Evolutionary conservation across 2,888 invertebrate species (phyloP), one percentile per base, ranked within the genome.

Genomic region (Melinaea menophilus): DNA sequence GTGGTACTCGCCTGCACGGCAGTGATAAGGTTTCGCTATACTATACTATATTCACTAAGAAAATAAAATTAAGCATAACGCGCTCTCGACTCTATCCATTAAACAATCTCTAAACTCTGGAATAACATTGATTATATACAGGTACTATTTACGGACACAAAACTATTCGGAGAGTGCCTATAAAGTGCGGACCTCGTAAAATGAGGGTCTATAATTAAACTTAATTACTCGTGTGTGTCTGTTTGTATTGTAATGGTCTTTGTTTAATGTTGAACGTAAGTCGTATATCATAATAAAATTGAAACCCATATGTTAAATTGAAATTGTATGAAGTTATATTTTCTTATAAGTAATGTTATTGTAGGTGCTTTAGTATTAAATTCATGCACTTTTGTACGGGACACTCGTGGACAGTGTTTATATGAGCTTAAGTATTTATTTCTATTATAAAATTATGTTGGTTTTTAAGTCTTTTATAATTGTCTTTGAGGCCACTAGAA

Each of bases 1-100:
- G 0, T 22, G 22, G 22, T 22, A 22, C 79, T 77, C 75, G 82
- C 81, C 88, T 90, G 90, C 77, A 84, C 84, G 81, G 68, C 74
- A 82, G 85, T 88, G 89, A 90, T 90, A 89, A 90, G 88, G 82
- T 83, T 79, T 82, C 80, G 22, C 22, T 22, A 22, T 22, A 22
- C 22, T 22, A 22, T 22, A 22, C 81, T 80, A 77, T 80, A 81
- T 77, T 79, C 80, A 75, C 80, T 79, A 76, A 79, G 80, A 84
- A 88, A 88, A 85, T 88, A 88, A 88, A 88, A 22, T 22, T 87
- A 90, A 88, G 89, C 88, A 88, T 22, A 84, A 82, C 79, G 76
- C 76, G 73, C 77, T 75, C 79, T 69, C 77, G 79, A 80, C 81
- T 81, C 84, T 84, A 84, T 81, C 81, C 77, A 74, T 74, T 79